Conservation (phyloP, 2,113 vertebrate genomes). For the Antechinus stuartii region DNA sequence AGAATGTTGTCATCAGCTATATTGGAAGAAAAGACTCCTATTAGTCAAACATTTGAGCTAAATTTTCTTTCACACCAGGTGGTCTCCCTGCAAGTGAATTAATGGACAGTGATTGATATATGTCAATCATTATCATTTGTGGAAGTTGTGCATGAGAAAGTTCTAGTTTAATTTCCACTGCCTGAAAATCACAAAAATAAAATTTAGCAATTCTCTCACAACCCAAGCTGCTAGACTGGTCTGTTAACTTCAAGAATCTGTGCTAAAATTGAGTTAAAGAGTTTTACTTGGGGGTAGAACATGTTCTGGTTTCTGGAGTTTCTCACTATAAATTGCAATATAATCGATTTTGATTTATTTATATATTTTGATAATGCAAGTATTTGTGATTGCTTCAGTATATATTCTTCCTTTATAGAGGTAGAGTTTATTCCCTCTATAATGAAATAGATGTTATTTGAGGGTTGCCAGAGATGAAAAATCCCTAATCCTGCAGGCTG, state of each 20-base stretch:
- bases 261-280: not conserved
- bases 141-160: not conserved
- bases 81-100: conserved; percentile 28
- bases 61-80: not conserved
- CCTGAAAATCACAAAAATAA: not conserved
- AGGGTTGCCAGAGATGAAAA: not conserved
- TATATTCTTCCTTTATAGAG: not conserved
- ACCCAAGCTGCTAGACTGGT: not conserved
- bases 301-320: not conserved
- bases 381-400: not conserved
- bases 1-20: not conserved
- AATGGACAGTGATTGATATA: conserved; percentile 18
- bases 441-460: not conserved
- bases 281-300: not conserved
- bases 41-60: not conserved
- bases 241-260: not conserved
- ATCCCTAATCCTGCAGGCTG: not conserved
- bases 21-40: not conserved
- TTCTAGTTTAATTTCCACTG: not conserved
- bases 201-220: not conserved
- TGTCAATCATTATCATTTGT: not conserved
- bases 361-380: not conserved
- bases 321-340: not conserved
- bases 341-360: not conserved
- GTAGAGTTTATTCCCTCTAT: not conserved